Base-by-base conservation (phyloP, 2,113 vertebrate genomes). In the Melanotaenia duboulayi region DNA sequence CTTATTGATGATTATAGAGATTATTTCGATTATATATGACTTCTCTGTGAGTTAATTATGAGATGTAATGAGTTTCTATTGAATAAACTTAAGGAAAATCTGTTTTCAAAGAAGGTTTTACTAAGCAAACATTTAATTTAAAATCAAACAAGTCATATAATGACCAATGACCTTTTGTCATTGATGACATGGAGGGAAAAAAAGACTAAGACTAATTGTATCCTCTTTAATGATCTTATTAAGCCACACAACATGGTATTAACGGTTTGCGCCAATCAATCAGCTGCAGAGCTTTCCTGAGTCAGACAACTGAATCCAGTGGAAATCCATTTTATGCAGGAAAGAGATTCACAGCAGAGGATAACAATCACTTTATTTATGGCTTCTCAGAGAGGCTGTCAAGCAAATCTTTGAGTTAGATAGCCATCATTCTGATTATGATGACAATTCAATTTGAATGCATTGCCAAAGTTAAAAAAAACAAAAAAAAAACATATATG, bases 341-440 rank as follows among this genome's bases (percentile, higher is more conserved):
- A 79, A 81, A 83, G 44, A 39, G 56, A 75, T 74, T 68, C 71
- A 46, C 52, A 42, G 78, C 59, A 49, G 60, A 80, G 12, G 59
- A 81, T 28, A 78, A 78, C 80, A 77, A 85, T 84, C 65, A 72
- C 28, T 37, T 76, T 76, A 89, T 76, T 87, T 65, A 88, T 76
- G 67, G 77, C 32, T 52, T 61, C 70, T 61, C 37, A 40, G 65
- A 16, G 52, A 4, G 59, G 44, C 49, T 74, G 78, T 81, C 72
- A 79, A 65, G 52, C 76, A 74, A 80, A 72, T 63, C 83, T 32
- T 58, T 68, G 78, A n/a, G 68, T 88, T 64, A 69, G 78, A 84
- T 79, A 78, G 74, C 73, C 40, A 80, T 80, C 74, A 39, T 35
- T 77, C 71, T 56, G 50, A 59, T 82, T 55, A 76, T 56, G 44